A percentile compares a stretch with the other conserved stretches of the same genome.
These are phyloP conservation scores for Eumeta japonica DNA, from an alignment of 1,140 invertebrate species.

Conservation along the genomic window DNA sequence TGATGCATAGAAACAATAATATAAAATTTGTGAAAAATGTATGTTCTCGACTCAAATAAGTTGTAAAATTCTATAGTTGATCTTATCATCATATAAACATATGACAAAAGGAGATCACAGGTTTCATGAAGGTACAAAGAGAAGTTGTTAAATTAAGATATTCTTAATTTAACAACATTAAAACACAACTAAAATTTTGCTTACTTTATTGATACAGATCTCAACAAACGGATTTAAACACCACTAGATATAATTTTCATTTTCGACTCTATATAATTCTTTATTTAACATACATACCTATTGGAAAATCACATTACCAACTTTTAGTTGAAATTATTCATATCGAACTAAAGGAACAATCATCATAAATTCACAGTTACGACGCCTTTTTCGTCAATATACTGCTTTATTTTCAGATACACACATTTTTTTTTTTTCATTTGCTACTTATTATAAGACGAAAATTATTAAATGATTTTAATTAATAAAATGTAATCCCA, in stretches of 20 bases:
- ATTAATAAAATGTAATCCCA: not conserved
- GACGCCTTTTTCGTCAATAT: conserved; percentile 25
- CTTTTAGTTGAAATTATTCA: conserved; percentile 52
- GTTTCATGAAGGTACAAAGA: too few species aligned
- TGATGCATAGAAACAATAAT: too few species aligned
- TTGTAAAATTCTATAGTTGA: conserved; percentile 9
- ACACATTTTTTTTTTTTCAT: conserved; percentile 15
- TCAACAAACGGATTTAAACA: conserved; percentile 43
- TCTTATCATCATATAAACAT: too few species aligned
- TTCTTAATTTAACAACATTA: too few species aligned
- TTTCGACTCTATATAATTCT: conserved; percentile 25
- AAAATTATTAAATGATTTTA: not conserved
- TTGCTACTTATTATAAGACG: conserved; percentile 1
- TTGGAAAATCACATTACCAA: conserved; percentile 52
- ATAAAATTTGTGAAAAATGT: not conserved
- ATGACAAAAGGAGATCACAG: too few species aligned
- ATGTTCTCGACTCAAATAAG: not conserved
- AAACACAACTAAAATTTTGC: conserved; percentile 21
- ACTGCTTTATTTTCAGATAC: conserved; percentile 38
- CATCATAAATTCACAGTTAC: too few species aligned
- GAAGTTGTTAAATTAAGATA: too few species aligned
- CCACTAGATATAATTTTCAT: conserved; percentile 26
- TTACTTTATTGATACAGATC: conserved; percentile 49
- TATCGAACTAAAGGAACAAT: conserved; percentile 51
- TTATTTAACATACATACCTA: conserved; percentile 40